Base-by-base conservation (phyloP, 2,888 invertebrate species). In the Lymantria dispar region DNA sequence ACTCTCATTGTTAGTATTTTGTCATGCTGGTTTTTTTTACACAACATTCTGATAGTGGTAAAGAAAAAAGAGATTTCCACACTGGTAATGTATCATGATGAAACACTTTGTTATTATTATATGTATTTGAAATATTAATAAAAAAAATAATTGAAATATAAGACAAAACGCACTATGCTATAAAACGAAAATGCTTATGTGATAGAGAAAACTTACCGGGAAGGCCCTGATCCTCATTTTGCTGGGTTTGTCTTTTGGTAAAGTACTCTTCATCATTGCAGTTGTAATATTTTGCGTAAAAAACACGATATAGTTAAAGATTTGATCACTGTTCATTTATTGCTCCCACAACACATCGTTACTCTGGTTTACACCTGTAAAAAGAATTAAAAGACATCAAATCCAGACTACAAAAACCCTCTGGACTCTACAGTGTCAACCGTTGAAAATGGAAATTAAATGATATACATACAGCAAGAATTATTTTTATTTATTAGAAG, bases 221-320 rank as follows among this genome's bases (percentile, higher is more conserved):
- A 99, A 99, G 71, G 98, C 98, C 88, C 98, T 94, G 83, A 99
- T 99, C 83, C 99, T 95, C 98, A 98, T 98, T 93, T 98, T 98
- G 93, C 96, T 87, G 53, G 90, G 95, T 92, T 97, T 97, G 92
- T 97, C 97, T 91, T 97, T 97, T 74, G 95, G 95, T 88, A 95
- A 92, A 74, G 95, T 93, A 85, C 94, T 93, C 91, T 95, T 95
- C 94, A 95, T 94, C 93, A 94, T 94, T 85, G 78, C 80, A 70
- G 70, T 71, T 74, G 70, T 67, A 62, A 67, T 72, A 64, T 70
- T 63, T 74, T 72, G 73, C 68, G 8, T 77, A 81, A 79, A 74
- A 80, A 81, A 77, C 70, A 75, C 75, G 78, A 76, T 70, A 78
- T 69, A 71, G 55, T 68, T 76, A 70, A 60, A 69, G 65, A 60